Conservation (phyloP, 2,888 invertebrate species). For the Graphium colonna region DNA sequence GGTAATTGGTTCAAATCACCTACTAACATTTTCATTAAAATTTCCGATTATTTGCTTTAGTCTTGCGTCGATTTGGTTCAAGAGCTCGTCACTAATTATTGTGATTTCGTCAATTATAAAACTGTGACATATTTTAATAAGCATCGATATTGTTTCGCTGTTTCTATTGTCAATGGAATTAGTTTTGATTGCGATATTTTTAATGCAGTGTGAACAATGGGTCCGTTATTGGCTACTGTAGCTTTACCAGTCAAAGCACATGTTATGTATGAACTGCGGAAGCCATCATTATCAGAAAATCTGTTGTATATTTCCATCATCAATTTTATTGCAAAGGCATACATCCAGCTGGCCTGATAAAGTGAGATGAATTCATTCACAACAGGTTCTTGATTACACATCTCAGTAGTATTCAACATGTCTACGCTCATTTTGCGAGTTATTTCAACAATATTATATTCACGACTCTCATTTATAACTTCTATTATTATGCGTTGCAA, state of each 20-base stretch:
- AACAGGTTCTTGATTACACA: too few relatives aligned
- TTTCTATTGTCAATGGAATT: slow-evolving; percentile 20
- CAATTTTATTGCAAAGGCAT: slow-evolving; percentile 46
- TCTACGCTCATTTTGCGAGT: too few relatives aligned
- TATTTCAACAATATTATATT: too few relatives aligned
- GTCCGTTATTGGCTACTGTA: slow-evolving; percentile 47
- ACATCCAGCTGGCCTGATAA: slow-evolving; percentile 35
- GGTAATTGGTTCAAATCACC: slow-evolving; percentile 35
- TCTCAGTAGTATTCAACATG: too few relatives aligned
- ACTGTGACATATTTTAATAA: slow-evolving; percentile 38
- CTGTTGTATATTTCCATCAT: slow-evolving; percentile 56
- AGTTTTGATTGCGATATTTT: slow-evolving; percentile 30
- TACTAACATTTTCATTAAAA: slow-evolving; percentile 26
- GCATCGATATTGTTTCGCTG: slow-evolving; percentile 24
- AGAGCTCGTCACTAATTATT: slow-evolving; percentile 39
- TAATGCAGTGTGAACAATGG: slow-evolving; percentile 47
- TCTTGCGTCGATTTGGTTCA: slow-evolving; percentile 37
- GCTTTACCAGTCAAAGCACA: slow-evolving; percentile 52
- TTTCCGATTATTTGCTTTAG: slow-evolving; percentile 44
- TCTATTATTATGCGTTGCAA: too few relatives aligned
- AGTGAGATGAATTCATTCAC: slow-evolving; percentile 27
- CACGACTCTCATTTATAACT: too few relatives aligned
- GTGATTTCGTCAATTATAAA: slow-evolving; percentile 46
- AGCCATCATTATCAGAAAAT: slow-evolving; percentile 40
- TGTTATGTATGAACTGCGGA: slow-evolving; percentile 46